phyloP scores from a whole-genome alignment of 2,888 invertebrate species.

The Yponomeuta plumbellus region DNA sequence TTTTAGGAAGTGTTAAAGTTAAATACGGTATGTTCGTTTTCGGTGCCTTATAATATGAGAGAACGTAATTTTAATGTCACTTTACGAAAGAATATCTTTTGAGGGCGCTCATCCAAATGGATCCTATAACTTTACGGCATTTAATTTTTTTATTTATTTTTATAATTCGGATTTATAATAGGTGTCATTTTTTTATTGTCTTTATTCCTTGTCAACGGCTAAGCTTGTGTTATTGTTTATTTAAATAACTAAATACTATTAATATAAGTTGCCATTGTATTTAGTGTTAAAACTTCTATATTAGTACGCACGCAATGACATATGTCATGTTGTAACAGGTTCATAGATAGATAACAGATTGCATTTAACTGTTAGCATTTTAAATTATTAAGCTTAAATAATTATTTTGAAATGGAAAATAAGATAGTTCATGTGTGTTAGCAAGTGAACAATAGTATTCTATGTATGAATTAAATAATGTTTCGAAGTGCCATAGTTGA shows the following conservation, averaged over 20 bases:
- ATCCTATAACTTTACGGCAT: background rate
- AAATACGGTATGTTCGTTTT: too few species aligned
- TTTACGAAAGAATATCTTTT: background rate
- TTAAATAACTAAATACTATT: background rate
- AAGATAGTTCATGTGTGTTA: too few species aligned
- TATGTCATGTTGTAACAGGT: background rate
- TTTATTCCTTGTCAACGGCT: background rate
- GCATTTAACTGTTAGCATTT: background rate
- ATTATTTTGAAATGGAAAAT: too few species aligned
- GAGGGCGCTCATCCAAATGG: background rate
- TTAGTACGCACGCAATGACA: background rate
- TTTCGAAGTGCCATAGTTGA: background rate
- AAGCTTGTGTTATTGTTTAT: background rate
- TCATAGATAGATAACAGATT: background rate
- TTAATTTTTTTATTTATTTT: background rate
- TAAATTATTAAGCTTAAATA: background rate
- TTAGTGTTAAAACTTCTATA: background rate
- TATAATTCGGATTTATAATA: background rate
- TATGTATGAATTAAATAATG: background rate
- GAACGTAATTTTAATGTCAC: too few species aligned
- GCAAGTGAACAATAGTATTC: background rate
- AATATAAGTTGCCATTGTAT: background rate
- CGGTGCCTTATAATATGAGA: too few species aligned
- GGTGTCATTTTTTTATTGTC: background rate
- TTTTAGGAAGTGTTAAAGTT: too few species aligned